Conservation (phyloP, 1,140 invertebrate genomes). For the Planococcus citri region DNA sequence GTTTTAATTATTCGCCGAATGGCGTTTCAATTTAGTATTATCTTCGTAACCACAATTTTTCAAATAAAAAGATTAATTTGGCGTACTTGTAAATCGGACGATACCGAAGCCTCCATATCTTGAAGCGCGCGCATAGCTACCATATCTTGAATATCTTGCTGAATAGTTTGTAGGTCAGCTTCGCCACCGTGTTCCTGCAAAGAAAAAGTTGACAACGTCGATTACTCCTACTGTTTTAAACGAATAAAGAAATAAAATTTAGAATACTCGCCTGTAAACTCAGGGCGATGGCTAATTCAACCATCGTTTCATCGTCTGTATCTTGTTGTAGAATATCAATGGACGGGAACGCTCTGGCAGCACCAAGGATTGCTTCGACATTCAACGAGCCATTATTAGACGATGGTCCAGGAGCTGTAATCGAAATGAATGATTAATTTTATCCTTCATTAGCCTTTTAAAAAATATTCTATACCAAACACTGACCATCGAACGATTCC, state of each 20-base stretch:
- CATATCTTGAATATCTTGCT: slow-evolving; percentile 34
- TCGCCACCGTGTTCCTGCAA: slow-evolving; percentile 18
- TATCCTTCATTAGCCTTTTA: background rate
- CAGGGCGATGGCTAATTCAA: slow-evolving; percentile 87
- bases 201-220: too few species aligned
- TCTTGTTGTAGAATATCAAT: slow-evolving; percentile 79
- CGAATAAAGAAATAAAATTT: background rate
- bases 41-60: background rate
- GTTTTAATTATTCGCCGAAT: too few species aligned
- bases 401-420: slow-evolving; percentile 29
- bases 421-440: slow-evolving; percentile 40
- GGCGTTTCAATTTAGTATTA: background rate
- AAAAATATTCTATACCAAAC: background rate
- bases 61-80: too few species aligned
- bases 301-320: slow-evolving; percentile 90
- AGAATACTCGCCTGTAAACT: slow-evolving; percentile 59
- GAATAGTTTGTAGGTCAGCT: slow-evolving; percentile 25
- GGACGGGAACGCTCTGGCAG: slow-evolving; percentile 48
- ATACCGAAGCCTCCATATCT: slow-evolving; percentile 36
- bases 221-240: too few species aligned
- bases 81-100: slow-evolving; percentile 24
- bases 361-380: slow-evolving; percentile 45
- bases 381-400: slow-evolving; percentile 29
- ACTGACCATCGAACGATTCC: slow-evolving; percentile 26
- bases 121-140: slow-evolving; percentile 36